These are phyloP conservation scores for Cryptotermes secundus DNA, from an alignment of 1,140 invertebrate species.

Conservation along the genomic window DNA sequence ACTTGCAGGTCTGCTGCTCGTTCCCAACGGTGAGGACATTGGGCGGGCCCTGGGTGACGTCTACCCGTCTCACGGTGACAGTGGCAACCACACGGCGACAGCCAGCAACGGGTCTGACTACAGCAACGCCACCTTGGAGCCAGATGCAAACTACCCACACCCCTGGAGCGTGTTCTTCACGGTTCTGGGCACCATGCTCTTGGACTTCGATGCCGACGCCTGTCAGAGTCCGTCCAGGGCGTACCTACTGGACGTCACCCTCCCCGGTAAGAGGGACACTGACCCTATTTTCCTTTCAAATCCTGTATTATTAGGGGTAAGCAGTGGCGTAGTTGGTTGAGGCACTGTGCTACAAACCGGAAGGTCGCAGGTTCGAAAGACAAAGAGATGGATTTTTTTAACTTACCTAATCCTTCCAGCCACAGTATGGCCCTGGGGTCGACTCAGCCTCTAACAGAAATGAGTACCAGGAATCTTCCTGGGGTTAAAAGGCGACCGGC, in stretches of 20 bases:
- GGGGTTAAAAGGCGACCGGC: too few species aligned
- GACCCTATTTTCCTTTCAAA: too few species aligned
- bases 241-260: slow-evolving; percentile 88
- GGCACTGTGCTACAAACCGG: too few species aligned
- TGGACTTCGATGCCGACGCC: slow-evolving; percentile 95
- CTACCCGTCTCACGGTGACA: slow-evolving; percentile 45
- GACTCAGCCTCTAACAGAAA: too few species aligned
- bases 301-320: too few species aligned
- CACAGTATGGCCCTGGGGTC: too few species aligned
- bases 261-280: slow-evolving; percentile 64
- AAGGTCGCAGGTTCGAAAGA: too few species aligned
- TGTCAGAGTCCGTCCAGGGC: slow-evolving; percentile 92
- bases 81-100: slow-evolving; percentile 42
- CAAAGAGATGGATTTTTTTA: too few species aligned
- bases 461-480: too few species aligned
- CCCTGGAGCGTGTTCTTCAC: slow-evolving; percentile 91
- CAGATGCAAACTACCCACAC: slow-evolving; percentile 52
- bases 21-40: slow-evolving; percentile 86
- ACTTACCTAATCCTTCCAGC: too few species aligned
- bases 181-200: slow-evolving; percentile 85
- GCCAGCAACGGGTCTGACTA: slow-evolving; percentile 41
- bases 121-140: slow-evolving; percentile 43
- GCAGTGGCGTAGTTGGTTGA: too few species aligned
- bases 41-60: slow-evolving; percentile 78
- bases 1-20: slow-evolving; percentile 72